Evolutionary conservation across 2,113 vertebrate genomes (phyloP), one percentile per base, ranked within the genome.

Genomic region (Lophius piscatorius): DNA sequence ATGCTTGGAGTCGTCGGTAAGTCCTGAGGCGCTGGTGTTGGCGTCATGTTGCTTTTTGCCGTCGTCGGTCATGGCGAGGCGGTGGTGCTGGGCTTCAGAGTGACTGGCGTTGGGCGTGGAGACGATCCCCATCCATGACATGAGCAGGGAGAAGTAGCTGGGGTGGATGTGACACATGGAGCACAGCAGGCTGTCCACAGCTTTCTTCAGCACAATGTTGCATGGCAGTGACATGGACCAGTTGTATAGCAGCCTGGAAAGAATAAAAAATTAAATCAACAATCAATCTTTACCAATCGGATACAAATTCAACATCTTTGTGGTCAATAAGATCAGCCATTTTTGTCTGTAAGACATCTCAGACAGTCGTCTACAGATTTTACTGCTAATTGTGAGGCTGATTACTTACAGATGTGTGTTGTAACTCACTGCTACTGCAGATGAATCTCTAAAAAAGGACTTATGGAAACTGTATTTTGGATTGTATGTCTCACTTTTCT

Each of bases 151-250:
- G 90, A 99, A 99, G 78, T 98, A 98, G 81, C 89, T 95, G 13
- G 97, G 97, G 74, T 99, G 97, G 76, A 99, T 94, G 86, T 98
- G 95, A 77, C 97, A 98, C 93, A 98, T 96, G 5, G 97, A 96
- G 75, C 97, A 99, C 60, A 99, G 93, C 40, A 99, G 90, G 85
- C 97, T 98, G 82, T 99, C 97, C 74, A 99, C 97, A 0, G 97
- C 95, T 85, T 98, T 98, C 91, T 99, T 98, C 89, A 99, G 91
- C 74, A 98, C 96, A 83, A 98, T 90, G 90, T 94, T 98, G 80
- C 94, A 97, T 0, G 96, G 93, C 86, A 99, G 91, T 26, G 95
- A 97, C 96, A 98, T 98, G 69, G 97, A 98, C 97, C 97, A 98
- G 84, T 93, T 96, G 80, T 94, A 98, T 65, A 99, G 87, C 23